Evolutionary conservation across 2,113 vertebrate species (phyloP).

Genomic region (Butorides virescens): DNA sequence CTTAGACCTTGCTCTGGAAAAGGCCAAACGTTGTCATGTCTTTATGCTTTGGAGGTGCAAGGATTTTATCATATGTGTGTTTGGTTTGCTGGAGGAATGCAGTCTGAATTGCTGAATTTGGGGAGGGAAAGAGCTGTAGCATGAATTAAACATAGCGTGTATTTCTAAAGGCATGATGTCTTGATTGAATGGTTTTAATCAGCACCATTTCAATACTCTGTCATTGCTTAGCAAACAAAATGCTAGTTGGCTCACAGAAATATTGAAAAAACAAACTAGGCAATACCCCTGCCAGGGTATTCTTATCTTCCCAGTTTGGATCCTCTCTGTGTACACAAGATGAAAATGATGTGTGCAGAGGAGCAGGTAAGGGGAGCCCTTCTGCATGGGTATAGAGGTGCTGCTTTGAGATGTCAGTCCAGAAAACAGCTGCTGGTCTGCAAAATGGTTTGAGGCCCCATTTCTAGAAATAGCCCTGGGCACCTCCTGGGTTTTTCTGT

Average conservation of each 20-base stretch:
- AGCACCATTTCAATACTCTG: neutral
- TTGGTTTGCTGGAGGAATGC: neutral
- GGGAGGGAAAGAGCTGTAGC: neutral
- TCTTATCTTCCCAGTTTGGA: neutral
- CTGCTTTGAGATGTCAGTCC: neutral
- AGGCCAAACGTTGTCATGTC: neutral
- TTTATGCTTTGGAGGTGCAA: neutral
- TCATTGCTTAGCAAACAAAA: neutral
- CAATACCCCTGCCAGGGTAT: neutral
- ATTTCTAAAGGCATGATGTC: neutral
- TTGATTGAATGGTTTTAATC: constrained; percentile 41
- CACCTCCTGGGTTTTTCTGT: neutral
- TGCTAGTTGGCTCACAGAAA: neutral
- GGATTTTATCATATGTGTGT: neutral
- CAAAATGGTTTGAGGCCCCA: neutral
- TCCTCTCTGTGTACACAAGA: neutral
- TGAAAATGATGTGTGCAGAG: neutral
- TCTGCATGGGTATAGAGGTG: neutral
- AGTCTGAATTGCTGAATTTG: neutral
- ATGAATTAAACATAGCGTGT: neutral
- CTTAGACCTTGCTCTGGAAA: neutral
- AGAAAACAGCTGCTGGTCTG: neutral
- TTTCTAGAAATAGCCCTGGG: neutral
- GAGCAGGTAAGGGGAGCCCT: neutral
- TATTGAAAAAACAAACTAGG: neutral